Conservation (phyloP, 2,797 vertebrate species). For the Emys orbicularis region DNA sequence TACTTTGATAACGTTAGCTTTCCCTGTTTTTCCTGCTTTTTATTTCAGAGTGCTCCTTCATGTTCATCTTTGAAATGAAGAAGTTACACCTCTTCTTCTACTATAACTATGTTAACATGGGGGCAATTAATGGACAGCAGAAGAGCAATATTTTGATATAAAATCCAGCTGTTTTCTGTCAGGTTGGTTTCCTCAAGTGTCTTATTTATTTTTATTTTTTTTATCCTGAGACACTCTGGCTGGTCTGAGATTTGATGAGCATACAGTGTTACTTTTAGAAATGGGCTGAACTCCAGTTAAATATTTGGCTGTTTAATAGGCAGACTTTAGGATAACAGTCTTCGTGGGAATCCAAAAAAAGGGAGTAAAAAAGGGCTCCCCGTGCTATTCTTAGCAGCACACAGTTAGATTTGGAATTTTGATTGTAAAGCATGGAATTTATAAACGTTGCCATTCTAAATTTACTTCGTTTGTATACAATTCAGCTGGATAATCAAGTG, state of each 20-base stretch:
- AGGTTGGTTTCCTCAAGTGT: constrained; percentile 10
- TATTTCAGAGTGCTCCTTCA: background rate
- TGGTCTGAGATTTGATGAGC: constrained; percentile 36
- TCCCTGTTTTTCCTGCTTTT: background rate
- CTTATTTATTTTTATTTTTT: background rate
- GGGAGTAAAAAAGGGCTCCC: constrained; percentile 71
- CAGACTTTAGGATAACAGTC: constrained; percentile 64
- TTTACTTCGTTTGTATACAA: constrained; percentile 67
- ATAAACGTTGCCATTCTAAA: constrained; percentile 73
- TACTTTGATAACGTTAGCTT: background rate
- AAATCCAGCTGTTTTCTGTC: constrained; percentile 67
- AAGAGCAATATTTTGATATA: background rate
- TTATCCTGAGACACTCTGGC: background rate
- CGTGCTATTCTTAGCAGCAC: constrained; percentile 76
- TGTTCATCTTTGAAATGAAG: background rate
- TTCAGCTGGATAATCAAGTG: constrained; percentile 38
- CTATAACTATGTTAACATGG: background rate
- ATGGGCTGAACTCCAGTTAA: constrained; percentile 73
- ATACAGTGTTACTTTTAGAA: constrained; percentile 69
- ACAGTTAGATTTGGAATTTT: constrained; percentile 72
- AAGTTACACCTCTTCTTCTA: constrained; percentile 6
- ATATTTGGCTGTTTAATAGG: constrained; percentile 73
- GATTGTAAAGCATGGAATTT: constrained; percentile 74
- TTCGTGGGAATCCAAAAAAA: constrained; percentile 78
- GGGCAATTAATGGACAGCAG: background rate